Evolutionary conservation across 2,113 vertebrate species (phyloP).

Genomic region (Hippopotamus amphibius): DNA sequence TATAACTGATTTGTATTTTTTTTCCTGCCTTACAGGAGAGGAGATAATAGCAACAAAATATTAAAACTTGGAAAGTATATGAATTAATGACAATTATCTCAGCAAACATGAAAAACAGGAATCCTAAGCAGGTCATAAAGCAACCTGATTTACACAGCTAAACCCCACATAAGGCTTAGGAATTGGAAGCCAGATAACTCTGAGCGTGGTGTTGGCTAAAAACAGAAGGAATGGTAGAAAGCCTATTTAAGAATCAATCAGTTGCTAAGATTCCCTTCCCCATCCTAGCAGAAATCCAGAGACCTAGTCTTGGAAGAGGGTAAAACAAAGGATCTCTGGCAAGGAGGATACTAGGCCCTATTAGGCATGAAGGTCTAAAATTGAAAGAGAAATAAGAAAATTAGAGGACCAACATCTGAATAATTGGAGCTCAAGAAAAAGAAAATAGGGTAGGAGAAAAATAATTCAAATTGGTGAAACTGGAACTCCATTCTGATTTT

Average conservation of each 20-base stretch:
- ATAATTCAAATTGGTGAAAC: not conserved
- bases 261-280: not conserved
- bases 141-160: not conserved
- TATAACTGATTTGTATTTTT: not conserved
- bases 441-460: not conserved
- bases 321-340: not conserved
- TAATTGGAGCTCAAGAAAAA: not conserved
- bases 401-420: not conserved
- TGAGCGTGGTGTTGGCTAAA: not conserved
- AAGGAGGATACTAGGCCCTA: not conserved
- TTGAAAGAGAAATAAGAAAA: not conserved
- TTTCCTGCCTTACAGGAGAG: not conserved
- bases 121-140: not conserved
- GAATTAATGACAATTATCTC: not conserved
- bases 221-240: not conserved
- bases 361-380: not conserved
- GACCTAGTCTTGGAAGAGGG: not conserved
- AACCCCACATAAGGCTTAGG: not conserved
- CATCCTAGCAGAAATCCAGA: not conserved
- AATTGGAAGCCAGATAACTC: not conserved
- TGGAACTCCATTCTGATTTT: not conserved
- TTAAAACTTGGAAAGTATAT: not conserved
- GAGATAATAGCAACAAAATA: not conserved
- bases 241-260: not conserved
- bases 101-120: not conserved